Conservation (phyloP, 2,797 vertebrate genomes). For the Sebastes reedi region DNA sequence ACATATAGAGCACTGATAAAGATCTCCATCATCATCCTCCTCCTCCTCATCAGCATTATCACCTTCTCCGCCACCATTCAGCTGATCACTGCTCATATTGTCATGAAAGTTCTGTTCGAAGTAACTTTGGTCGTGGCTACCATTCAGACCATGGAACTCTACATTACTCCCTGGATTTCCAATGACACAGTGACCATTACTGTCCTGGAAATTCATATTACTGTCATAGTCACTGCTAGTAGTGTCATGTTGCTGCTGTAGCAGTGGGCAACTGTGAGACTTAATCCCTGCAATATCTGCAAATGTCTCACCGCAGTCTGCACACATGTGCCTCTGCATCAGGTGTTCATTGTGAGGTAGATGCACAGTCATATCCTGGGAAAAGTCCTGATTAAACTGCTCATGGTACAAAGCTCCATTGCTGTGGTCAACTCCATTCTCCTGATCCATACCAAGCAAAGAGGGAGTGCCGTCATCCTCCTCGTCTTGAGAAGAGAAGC, state of each 20-base stretch:
- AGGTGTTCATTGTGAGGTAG: conserved; percentile 78
- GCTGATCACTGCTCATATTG: conserved; percentile 45
- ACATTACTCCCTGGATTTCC: conserved; percentile 54
- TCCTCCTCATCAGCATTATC: conserved; percentile 54
- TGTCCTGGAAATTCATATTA: conserved; percentile 63
- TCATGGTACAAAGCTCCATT: conserved; percentile 62
- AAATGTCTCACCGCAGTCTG: conserved; percentile 84
- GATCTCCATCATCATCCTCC: conserved; percentile 80
- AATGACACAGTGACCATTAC: conserved; percentile 48
- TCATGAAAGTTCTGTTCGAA: conserved; percentile 71
- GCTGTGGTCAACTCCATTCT: conserved; percentile 52
- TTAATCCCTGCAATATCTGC: conserved; percentile 83
- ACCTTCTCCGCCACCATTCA: conserved; percentile 43
- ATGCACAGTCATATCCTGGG: conserved; percentile 66
- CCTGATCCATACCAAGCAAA: conserved; percentile 57
- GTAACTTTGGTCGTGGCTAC: conserved; percentile 54
- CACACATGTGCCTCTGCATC: conserved; percentile 86
- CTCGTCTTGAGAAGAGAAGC: conserved; percentile 65
- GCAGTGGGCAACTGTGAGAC: conserved; percentile 78
- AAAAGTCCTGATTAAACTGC: conserved; percentile 70
- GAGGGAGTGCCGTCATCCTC: conserved; percentile 31
- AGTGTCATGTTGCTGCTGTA: conserved; percentile 71
- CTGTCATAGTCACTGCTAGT: conserved; percentile 44
- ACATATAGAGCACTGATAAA: conserved; percentile 93
- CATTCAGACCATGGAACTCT: conserved; percentile 64